Base-by-base conservation (phyloP, 2,113 vertebrate species). In the Probosciger aterrimus region DNA sequence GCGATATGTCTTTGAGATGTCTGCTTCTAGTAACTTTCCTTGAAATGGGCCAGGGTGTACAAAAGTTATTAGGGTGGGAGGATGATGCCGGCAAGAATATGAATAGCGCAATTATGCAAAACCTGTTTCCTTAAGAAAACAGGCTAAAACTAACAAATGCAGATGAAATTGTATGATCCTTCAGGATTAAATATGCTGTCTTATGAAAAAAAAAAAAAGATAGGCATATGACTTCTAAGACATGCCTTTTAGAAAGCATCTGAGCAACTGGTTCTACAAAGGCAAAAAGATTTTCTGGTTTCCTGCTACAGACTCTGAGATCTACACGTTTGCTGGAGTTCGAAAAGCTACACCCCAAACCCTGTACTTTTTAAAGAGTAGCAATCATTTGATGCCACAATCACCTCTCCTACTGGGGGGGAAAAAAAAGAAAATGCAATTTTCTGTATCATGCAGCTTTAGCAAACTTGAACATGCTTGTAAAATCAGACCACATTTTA, bases 101-200 rank as follows among this genome's bases (percentile, higher is more conserved):
- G 33, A 50, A 39, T 35, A 52, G 28, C 20, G 52, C 27, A 62
- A 57, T 79, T 89, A 91, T 47, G 65, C 65, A 91, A 95, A 92
- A 43, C 22, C 24, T 69, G n/a, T n/a, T 82, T 89, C 65, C 62
- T 69, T 89, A 91, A 52, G 65, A 91, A 96, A 89, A 89, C 19
- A 86, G 82, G 35, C 41, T 89, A 69, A 73, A 91, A 52, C 33
- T 69, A 87, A 82, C 49, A 92, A 89, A 92, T 41, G 57, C 44
- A 92, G 65, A 91, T 85, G 65, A 86, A 60, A 86, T 5, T 23
- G 7, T 75, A 78, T 76, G 65, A 86, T 73, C 39, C 73, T 44
- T 52, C 60, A n/a, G 16, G 52, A 92, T 33, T 68, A 59, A 80
- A 76, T 27, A 94, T 37, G 47, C 43, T 63, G 47, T 15, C 22